Evolutionary conservation across 2,797 vertebrate species (phyloP), one percentile per base, ranked within the genome.

Genomic region (Zenarchopterus dispar): DNA sequence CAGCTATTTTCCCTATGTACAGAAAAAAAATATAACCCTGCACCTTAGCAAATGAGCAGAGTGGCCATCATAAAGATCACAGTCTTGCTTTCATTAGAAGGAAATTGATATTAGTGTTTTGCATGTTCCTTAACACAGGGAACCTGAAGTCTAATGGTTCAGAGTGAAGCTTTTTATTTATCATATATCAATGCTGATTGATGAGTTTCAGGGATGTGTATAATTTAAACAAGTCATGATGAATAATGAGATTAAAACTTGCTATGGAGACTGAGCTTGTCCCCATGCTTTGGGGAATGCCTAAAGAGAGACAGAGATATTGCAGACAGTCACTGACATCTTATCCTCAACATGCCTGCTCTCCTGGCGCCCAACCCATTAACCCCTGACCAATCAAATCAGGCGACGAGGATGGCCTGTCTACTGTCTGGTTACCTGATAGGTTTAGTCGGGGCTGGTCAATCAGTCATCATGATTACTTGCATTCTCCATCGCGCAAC

Each of bases 371-470:
- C 91, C 79, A 44, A 76, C 56, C 73, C 82, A 86, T 93, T 90
- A 93, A 90, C 86, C 87, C 74, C 55, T 85, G 77, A 62, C 81
- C 84, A 90, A 85, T 86, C 56, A 59, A 84, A 84, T 84, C 70
- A 75, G 78, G 62, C 75, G 57, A 80, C 73, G 70, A 64, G 19
- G 26, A 83, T 33, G 56, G 82, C 66, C 78, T 80, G 84, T 88
- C 84, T 91, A 46, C 62, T 23, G 63, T 65, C 80, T 63, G 21
- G 67, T 31, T 21, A 82, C 73, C 69, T 9, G 54, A 86, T 90
- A 87, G 17, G 26, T 75, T 80, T 65, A 74, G 67, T 45, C 41
- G 2, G 66, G 58, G 54, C 28, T 62, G 69, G 57, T 72, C 74
- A 75, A 78, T 81, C 63, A 22, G 66, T 84, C 82, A 63, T 74